phyloP scores from a whole-genome alignment of 2,113 vertebrate genomes.

The Otus sunia region DNA sequence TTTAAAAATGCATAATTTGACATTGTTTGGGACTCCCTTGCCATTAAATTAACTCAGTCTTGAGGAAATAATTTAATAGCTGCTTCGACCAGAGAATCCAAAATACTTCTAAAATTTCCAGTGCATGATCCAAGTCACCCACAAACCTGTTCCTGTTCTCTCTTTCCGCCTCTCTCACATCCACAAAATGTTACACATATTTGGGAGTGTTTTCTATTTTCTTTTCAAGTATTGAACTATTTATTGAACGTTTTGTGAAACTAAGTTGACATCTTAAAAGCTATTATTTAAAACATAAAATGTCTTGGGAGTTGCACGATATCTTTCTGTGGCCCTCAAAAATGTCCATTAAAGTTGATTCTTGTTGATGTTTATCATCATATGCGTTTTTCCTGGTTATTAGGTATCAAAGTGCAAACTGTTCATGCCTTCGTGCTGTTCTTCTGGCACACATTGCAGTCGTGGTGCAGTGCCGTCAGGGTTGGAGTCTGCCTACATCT shows the following conservation, averaged over 20 bases:
- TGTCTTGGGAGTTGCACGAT: background rate
- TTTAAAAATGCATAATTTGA: constrained; percentile 40
- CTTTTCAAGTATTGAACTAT: background rate
- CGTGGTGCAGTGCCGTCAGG: background rate
- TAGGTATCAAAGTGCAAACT: background rate
- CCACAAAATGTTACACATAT: background rate
- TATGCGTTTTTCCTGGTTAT: background rate
- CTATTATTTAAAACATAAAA: background rate
- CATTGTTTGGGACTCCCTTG: background rate
- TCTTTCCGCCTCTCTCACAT: background rate
- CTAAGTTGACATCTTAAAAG: background rate
- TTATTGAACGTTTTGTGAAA: background rate
- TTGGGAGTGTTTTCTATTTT: background rate
- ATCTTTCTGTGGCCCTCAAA: background rate
- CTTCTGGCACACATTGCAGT: background rate
- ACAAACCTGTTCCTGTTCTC: background rate
- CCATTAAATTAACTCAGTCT: constrained; percentile 3
- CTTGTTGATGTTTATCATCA: background rate
- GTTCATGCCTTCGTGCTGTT: background rate
- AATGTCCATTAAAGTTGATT: background rate
- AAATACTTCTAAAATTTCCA: background rate
- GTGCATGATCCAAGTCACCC: background rate
- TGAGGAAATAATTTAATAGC: constrained; percentile 13
- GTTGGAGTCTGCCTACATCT: background rate
- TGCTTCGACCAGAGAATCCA: background rate